Percentiles rank a stretch among this genome's conserved stretches.
These are phyloP conservation scores for Rhombomys opimus DNA, from an alignment of 2,113 vertebrate genomes.

Conservation along the genomic window DNA sequence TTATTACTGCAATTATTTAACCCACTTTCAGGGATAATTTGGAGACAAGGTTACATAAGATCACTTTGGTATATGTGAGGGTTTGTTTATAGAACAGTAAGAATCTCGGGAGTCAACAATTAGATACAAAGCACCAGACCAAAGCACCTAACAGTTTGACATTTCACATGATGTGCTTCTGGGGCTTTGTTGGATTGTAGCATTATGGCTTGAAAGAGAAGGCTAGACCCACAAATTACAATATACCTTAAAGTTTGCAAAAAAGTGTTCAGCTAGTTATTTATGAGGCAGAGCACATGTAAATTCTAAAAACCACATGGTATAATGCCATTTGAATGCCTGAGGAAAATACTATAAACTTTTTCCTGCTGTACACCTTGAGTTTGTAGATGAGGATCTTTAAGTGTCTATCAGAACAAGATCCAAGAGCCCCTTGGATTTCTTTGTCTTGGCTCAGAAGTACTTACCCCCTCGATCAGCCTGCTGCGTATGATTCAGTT, in stretches of 20 bases:
- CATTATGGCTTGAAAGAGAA: background rate
- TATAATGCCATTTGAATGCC: background rate
- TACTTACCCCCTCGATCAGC: accelerated
- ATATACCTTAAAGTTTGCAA: background rate
- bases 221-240: background rate
- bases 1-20: too few relatives aligned
- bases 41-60: too few relatives aligned
- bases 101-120: too few relatives aligned
- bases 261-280: background rate
- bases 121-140: too few relatives aligned
- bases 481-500: background rate
- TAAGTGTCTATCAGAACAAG: background rate
- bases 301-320: background rate
- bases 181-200: background rate
- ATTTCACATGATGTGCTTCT: background rate
- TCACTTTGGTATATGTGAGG: too few relatives aligned
- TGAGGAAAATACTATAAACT: background rate
- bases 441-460: background rate
- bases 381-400: background rate
- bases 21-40: too few relatives aligned
- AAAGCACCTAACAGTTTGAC: background rate
- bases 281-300: background rate
- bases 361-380: background rate
- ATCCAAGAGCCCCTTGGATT: background rate
- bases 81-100: too few relatives aligned